phyloP scores from a whole-genome alignment of 37 sponge, comb jelly and placozoan genomes.

The Cliona cf. orientalis region DNA sequence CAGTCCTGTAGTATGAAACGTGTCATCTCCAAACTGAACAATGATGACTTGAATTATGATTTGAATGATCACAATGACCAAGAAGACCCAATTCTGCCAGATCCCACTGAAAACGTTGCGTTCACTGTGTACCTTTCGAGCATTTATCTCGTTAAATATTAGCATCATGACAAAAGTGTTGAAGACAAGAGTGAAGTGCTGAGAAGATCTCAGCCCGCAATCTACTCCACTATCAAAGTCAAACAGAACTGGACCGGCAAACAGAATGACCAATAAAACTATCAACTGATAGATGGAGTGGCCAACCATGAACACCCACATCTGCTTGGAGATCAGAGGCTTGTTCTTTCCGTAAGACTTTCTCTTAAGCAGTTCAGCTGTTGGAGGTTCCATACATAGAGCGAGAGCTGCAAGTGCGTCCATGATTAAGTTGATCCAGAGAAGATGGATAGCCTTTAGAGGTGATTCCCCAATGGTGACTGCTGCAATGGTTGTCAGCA shows the following conservation, averaged over 20 bases:
- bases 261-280: constrained; percentile 75
- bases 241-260: constrained; percentile 72
- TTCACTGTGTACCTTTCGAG: constrained; percentile 92
- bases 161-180: constrained; percentile 95
- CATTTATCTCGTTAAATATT: constrained; percentile 95
- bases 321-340: constrained; percentile 86
- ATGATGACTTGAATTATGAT: constrained; percentile 61
- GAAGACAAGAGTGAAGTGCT: constrained; percentile 93
- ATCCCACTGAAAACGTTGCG: constrained; percentile 86
- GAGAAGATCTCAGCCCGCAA: constrained; percentile 35
- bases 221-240: constrained; percentile 63
- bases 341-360: constrained; percentile 95
- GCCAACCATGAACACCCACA: constrained; percentile 80
- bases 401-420: constrained; percentile 94
- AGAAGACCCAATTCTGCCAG: constrained; percentile 82
- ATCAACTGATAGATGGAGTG: constrained; percentile 88
- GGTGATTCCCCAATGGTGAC: constrained; percentile 82
- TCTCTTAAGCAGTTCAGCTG: constrained; percentile 81
- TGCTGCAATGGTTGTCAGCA: constrained; percentile 68
- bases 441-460: constrained; percentile 84
- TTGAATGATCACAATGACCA: constrained; percentile 72
- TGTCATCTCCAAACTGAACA: constrained; percentile 57
- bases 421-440: constrained; percentile 99
- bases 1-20: constrained; percentile 63
- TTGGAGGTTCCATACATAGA: constrained; percentile 91